A percentile compares a stretch with the other conserved stretches of the same genome.
Conservation (phyloP, 2,113 vertebrate genomes). For the Spea bombifrons region DNA sequence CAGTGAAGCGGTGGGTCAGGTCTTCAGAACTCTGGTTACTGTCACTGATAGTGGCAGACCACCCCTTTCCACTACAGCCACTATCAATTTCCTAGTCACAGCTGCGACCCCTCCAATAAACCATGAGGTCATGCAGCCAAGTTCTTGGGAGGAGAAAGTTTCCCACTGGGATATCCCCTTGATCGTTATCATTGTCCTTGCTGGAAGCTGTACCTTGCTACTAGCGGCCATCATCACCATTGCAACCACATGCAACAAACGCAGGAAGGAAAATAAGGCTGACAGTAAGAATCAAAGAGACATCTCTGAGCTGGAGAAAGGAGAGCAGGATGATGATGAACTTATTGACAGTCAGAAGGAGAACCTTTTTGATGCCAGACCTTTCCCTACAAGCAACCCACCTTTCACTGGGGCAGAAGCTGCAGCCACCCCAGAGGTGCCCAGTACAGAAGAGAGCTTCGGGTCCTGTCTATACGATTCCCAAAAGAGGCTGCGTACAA, state of each 20-base stretch:
- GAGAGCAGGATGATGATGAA: conserved; percentile 69
- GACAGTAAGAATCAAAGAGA: conserved; percentile 63
- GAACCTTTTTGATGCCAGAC: conserved; percentile 79
- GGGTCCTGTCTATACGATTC: conserved; percentile 77
- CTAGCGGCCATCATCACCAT: conserved; percentile 90
- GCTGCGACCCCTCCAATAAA: conserved; percentile 69
- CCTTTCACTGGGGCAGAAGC: conserved; percentile 70
- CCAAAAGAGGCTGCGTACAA: conserved; percentile 72
- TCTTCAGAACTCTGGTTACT: conserved; percentile 74
- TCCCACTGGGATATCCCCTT: conserved; percentile 86
- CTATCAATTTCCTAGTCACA: conserved; percentile 78
- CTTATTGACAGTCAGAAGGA: conserved; percentile 67
- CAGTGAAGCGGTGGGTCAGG: conserved; percentile 76
- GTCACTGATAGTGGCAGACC: conserved; percentile 83
- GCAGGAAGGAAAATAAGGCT: conserved; percentile 72
- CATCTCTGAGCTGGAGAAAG: conserved; percentile 73
- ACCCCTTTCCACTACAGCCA: conserved; percentile 76
- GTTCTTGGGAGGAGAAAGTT: conserved; percentile 62
- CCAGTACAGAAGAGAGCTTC: conserved; percentile 65
- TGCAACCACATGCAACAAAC: conserved; percentile 86
- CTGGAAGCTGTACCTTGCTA: conserved; percentile 88
- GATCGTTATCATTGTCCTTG: conserved; percentile 86
- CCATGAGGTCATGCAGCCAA: conserved; percentile 64
- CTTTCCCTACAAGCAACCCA: conserved; percentile 71
- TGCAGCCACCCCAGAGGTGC: conserved; percentile 61